Evolutionary conservation across 2,888 invertebrate species (phyloP).

Genomic region (Sylvicola fuscatus): DNA sequence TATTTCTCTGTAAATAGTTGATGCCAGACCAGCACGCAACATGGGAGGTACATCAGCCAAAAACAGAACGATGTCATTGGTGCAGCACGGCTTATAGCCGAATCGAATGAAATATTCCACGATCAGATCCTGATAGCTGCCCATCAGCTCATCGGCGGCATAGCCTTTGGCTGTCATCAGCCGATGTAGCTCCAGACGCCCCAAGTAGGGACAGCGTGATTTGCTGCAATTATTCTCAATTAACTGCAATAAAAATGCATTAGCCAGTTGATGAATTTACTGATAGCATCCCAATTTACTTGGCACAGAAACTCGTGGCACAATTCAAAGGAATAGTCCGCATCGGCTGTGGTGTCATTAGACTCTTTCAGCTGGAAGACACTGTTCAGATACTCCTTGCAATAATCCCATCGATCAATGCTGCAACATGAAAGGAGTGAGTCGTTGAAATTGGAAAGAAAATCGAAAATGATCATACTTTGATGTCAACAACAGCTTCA

Average conservation of each 20-base stretch:
- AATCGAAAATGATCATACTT: constrained; percentile 33
- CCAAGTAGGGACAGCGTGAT: constrained; percentile 64
- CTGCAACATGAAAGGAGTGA: constrained; percentile 16
- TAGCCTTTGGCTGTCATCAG: constrained; percentile 31
- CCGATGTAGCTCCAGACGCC: constrained; percentile 54
- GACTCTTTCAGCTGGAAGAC: constrained; percentile 38
- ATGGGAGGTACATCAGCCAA: constrained; percentile 34
- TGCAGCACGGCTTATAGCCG: constrained; percentile 72
- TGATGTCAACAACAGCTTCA: constrained; percentile 50
- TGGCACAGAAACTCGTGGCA: constrained; percentile 21
- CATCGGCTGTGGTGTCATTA: constrained; percentile 13
- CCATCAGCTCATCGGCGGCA: constrained; percentile 33
- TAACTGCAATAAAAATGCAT: constrained; percentile 19
- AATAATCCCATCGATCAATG: constrained; percentile 53
- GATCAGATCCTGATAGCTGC: constrained; percentile 45
- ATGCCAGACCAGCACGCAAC: constrained; percentile 36
- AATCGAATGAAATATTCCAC: constrained; percentile 58
- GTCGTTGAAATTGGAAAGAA: background rate
- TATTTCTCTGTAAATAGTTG: constrained; percentile 37
- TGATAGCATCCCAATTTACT: constrained; percentile 8
- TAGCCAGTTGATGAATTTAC: background rate
- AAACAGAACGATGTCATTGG: constrained; percentile 61
- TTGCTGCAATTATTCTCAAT: constrained; percentile 31
- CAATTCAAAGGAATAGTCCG: constrained; percentile 11
- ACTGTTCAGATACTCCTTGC: constrained; percentile 49